These are phyloP conservation scores for Aptenodytes patagonicus DNA, from an alignment of 2,113 vertebrate genomes.

Conservation along the genomic window DNA sequence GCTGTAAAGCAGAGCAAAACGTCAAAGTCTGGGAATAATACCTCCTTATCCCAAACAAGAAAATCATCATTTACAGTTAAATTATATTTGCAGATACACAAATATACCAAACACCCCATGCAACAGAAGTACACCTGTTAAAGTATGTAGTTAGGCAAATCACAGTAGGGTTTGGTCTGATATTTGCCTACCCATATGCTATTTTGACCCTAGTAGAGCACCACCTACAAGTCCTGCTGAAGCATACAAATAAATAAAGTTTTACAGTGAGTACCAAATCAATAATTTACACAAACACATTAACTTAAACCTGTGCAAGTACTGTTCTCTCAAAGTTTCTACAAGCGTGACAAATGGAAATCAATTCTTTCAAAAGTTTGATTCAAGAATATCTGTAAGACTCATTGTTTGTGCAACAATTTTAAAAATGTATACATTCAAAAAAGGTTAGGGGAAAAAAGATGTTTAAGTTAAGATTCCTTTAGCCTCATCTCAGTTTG, in stretches of 20 bases:
- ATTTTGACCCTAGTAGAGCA: slow-evolving; percentile 39
- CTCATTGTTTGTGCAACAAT: background rate
- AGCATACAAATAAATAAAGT: slow-evolving; percentile 24
- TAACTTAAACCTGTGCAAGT: slow-evolving; percentile 14
- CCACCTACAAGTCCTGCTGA: slow-evolving; percentile 43
- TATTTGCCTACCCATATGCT: slow-evolving; percentile 38
- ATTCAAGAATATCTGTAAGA: background rate
- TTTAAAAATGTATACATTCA: background rate
- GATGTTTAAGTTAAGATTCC: background rate
- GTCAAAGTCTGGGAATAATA: background rate
- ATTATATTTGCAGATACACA: slow-evolving; percentile 51
- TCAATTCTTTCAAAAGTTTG: background rate
- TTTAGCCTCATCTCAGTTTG: background rate
- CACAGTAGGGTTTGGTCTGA: background rate
- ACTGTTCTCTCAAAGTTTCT: background rate
- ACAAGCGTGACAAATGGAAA: background rate
- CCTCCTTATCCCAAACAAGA: background rate
- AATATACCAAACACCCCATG: slow-evolving; percentile 23
- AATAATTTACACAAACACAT: slow-evolving; percentile 34
- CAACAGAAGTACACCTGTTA: slow-evolving; percentile 43
- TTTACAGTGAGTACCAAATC: slow-evolving; percentile 35
- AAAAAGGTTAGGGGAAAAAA: background rate
- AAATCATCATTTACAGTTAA: background rate
- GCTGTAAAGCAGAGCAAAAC: slow-evolving; percentile 4
- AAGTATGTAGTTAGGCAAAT: slow-evolving; percentile 23